Evolutionary conservation across 2,888 invertebrate genomes (phyloP), one percentile per base, ranked within the genome.

Genomic region (Tridacna gigas): DNA sequence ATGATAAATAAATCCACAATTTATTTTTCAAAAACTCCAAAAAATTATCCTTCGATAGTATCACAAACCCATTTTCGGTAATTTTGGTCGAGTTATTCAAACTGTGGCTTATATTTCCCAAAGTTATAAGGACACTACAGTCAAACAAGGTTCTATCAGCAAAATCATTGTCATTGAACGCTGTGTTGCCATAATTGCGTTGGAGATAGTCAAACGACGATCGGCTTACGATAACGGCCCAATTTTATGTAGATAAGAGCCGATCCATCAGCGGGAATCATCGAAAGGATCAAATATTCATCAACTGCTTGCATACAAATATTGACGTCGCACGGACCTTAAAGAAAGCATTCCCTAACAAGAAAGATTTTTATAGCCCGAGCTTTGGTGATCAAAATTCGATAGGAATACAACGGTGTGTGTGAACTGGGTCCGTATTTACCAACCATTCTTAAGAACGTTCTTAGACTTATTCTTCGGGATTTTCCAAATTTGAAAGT

Each of bases 251-350:
- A 80, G 84, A 80, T 84, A 80, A 65, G 45, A 60, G 75, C 26
- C 67, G 69, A 63, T 51, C 61, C 76, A 80, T 80, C 78, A 77
- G 71, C 45, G 28, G 51, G 66, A 67, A 77, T 77, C 77, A 65
- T 25, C 48, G 37, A 61, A 51, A 80, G 84, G 80, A 84, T 84
- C 78, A 84, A 84, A 75, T 78, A 74, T 71, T 84, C 78, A 80
- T 78, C 75, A 80, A 78, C 78, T 69, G 66, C 77, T 56, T 80
- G 84, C 80, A 84, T 84, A 67, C 67, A 71, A 71, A 63, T 51
- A 51, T 51, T 26, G 22, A 51, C 47, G 15, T 71, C n/a, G 48
- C 71, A 25, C 51, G n/a, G 22, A 51, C 71, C 71, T 47, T 12
- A 20, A 7, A 51, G 71, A 67, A 45, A 67, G 37, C 45, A 20